These are phyloP conservation scores for Allobates femoralis DNA, from an alignment of 2,797 vertebrate genomes.

Conservation along the genomic window DNA sequence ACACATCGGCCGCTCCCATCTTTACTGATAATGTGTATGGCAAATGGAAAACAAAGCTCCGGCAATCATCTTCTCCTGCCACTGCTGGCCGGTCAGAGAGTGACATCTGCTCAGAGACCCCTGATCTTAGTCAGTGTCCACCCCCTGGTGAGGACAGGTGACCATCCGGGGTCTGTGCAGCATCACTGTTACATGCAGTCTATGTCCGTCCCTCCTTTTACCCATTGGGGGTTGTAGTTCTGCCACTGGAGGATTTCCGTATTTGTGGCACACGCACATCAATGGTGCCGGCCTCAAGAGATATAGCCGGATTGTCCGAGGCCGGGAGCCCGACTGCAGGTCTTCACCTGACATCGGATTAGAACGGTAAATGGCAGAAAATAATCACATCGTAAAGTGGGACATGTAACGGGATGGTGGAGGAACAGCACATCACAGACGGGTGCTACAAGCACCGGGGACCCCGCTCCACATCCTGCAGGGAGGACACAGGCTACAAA, in stretches of 20 bases:
- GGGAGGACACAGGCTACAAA: neutral
- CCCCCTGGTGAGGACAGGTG: no score
- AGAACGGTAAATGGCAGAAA: neutral
- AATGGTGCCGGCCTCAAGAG: neutral
- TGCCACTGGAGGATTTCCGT: neutral
- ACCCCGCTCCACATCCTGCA: neutral
- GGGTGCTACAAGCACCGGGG: neutral
- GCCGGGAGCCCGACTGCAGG: neutral
- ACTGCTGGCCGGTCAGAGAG: no score
- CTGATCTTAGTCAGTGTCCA: no score
- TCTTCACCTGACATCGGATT: conserved; percentile 30
- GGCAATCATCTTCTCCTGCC: no score
- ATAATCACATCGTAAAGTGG: neutral
- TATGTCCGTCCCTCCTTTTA: no score
- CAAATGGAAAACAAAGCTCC: no score
- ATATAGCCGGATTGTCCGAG: neutral
- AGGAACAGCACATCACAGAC: neutral
- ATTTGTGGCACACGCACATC: neutral
- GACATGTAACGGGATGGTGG: conserved; percentile 10
- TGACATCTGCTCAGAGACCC: no score
- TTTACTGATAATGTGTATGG: no score
- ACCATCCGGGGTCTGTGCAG: no score
- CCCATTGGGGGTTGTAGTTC: neutral
- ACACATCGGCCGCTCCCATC: no score
- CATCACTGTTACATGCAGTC: no score